Conservation (phyloP, 2,888 invertebrate species). For the Netelia virgata region DNA sequence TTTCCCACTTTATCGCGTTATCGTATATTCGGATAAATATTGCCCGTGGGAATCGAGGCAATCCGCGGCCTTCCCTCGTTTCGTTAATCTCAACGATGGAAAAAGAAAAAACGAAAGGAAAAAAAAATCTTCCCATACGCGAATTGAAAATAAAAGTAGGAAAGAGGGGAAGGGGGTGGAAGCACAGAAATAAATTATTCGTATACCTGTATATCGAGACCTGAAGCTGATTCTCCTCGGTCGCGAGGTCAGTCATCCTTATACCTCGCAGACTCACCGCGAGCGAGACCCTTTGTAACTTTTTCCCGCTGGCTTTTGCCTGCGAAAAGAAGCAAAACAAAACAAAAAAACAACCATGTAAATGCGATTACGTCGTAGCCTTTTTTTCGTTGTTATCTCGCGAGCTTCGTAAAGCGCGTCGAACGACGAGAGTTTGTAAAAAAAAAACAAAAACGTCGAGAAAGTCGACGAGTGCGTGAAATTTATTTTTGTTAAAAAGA, state of each 20-base stretch:
- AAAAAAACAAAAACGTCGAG: not conserved
- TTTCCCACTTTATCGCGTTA: constrained; percentile 15
- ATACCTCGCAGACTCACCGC: constrained; percentile 92
- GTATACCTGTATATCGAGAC: constrained; percentile 93
- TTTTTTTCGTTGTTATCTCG: not conserved
- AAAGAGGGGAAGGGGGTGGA: not conserved
- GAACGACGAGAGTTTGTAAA: not conserved
- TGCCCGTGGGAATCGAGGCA: constrained; percentile 8
- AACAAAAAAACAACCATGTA: not conserved
- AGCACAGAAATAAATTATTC: not conserved
- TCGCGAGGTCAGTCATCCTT: constrained; percentile 89
- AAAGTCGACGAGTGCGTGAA: not conserved
- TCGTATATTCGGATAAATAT: constrained; percentile 19
- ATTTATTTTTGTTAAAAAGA: too few species aligned
- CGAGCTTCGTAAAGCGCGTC: not conserved
- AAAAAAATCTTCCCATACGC: constrained; percentile 24
- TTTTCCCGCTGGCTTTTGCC: constrained; percentile 87
- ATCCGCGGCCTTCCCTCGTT: constrained; percentile 1
- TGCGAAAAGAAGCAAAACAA: constrained; percentile 76
- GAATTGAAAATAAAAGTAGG: constrained; percentile 1
- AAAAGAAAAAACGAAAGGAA: constrained; percentile 37
- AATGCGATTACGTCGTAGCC: not conserved
- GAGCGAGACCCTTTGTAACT: constrained; percentile 89
- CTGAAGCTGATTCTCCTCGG: constrained; percentile 90
- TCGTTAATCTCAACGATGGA: constrained; percentile 31